Conservation (phyloP, 1,140 invertebrate genomes). For the Tetramorium parvispinum region DNA sequence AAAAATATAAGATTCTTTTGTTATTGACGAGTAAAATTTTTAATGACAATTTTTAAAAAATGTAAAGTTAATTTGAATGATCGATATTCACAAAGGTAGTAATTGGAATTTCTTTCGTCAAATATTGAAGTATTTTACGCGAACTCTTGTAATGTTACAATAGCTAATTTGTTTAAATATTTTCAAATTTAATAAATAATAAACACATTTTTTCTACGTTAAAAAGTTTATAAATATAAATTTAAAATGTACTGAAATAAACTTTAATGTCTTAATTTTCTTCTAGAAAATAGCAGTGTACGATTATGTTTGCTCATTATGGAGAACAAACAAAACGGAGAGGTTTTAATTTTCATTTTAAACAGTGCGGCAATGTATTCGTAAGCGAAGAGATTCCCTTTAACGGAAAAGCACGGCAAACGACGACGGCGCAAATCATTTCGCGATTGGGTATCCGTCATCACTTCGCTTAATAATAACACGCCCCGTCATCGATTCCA, state of each 20-base stretch:
- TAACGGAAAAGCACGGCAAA: slow-evolving; percentile 14
- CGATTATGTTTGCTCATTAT: not conserved
- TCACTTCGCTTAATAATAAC: slow-evolving; percentile 50
- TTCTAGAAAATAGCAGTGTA: not conserved
- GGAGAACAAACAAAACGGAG: not conserved
- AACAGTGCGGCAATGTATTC: not conserved
- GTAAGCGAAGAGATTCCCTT: slow-evolving; percentile 22
- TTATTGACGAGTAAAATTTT: not conserved
- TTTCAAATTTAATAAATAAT: not conserved
- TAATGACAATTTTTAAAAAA: not conserved
- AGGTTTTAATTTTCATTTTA: not conserved
- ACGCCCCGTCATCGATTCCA: slow-evolving; percentile 40
- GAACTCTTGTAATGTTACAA: not conserved
- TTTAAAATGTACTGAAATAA: not conserved
- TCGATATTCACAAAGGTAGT: not conserved
- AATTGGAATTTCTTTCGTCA: not conserved
- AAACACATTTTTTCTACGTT: not conserved
- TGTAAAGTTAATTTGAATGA: not conserved
- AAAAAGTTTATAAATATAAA: not conserved
- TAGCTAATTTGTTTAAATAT: not conserved
- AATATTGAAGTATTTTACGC: not conserved
- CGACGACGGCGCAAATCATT: slow-evolving; percentile 25
- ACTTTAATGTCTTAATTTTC: not conserved
- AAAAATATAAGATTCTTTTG: too few species aligned
- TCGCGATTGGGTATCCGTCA: slow-evolving; percentile 30